Base-by-base conservation (phyloP, 2,113 vertebrate species). In the Embiotoca jacksoni region DNA sequence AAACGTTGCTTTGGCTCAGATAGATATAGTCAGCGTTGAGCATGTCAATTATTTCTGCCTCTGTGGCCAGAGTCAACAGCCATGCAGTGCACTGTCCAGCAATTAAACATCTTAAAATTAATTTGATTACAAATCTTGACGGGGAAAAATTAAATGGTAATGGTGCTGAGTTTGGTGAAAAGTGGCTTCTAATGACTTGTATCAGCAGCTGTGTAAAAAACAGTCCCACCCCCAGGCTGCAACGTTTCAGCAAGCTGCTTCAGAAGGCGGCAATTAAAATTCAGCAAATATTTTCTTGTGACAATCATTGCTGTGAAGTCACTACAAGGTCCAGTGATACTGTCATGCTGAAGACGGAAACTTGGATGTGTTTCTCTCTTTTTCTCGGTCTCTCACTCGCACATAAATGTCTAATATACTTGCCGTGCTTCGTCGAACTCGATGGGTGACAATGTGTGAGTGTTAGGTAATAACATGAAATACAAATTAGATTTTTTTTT, bases 51-150 rank as follows among this genome's bases (percentile, higher is more conserved):
- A 88, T 84, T 87, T 85, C 83, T 71, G 69, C 77, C 49, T 67
- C 72, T 30, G 23, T 8, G 68, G 90, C 92, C 92, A 94, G 88
- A 89, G 75, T 87, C 88, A 93, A 92, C 91, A 92, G 67, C 80
- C 78, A 60, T 3, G 41, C 30, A 14, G 53, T 6, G 71, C 73
- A 69, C 78, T 59, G 83, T 92, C 87, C 86, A 89, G 87, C 88
- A 91, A 94, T 92, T 92, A 92, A 81, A 84, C 65, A 65, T 87
- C 84, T 89, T 87, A 74, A 78, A 92, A 92, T 91, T 86, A 91
- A 88, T 89, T 87, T 83, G 54, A 79, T 89, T 85, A 89, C 88
- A 81, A 81, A 82, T 86, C 75, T 72, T 89, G 89, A 91, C 87
- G 90, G 84, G 78, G 78, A 76, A 79, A 88, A 92, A 89, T 89